Conservation (phyloP, 2,113 vertebrate species). For the Phoxinus phoxinus region DNA sequence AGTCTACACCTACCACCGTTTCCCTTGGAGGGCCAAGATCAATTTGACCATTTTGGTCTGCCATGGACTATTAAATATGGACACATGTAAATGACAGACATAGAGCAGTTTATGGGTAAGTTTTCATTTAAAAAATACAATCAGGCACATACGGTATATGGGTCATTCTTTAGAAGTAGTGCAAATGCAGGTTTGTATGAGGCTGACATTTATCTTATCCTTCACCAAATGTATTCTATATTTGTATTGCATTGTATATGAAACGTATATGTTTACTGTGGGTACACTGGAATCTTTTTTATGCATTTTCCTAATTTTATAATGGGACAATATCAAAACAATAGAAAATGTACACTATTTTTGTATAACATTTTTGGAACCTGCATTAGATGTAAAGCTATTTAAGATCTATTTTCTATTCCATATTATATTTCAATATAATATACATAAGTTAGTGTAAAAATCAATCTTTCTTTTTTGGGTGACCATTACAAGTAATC, state of each 20-base stretch:
- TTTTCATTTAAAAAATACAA: not conserved
- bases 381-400: not conserved
- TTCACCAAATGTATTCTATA: too few relatives aligned
- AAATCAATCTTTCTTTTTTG: not conserved
- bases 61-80: slow-evolving; percentile 79
- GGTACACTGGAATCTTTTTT: not conserved
- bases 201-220: too few relatives aligned
- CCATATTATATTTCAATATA: not conserved
- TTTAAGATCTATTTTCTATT: not conserved
- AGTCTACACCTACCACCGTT: slow-evolving; percentile 70
- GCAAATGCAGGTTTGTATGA: too few relatives aligned
- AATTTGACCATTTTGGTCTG: slow-evolving; percentile 85
- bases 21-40: slow-evolving; percentile 79
- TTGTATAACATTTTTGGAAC: not conserved
- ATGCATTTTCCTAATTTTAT: not conserved
- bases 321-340: not conserved
- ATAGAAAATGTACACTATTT: not conserved
- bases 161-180: not conserved
- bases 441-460: not conserved
- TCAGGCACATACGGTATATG: not conserved
- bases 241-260: too few relatives aligned
- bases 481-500: not conserved
- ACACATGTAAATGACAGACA: not conserved
- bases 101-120: not conserved
- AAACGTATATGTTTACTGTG: not conserved